Percentiles rank a stretch among this genome's conserved stretches.
phyloP scores from a whole-genome alignment of 2,113 vertebrate genomes.

The Pleuronectes platessa region DNA sequence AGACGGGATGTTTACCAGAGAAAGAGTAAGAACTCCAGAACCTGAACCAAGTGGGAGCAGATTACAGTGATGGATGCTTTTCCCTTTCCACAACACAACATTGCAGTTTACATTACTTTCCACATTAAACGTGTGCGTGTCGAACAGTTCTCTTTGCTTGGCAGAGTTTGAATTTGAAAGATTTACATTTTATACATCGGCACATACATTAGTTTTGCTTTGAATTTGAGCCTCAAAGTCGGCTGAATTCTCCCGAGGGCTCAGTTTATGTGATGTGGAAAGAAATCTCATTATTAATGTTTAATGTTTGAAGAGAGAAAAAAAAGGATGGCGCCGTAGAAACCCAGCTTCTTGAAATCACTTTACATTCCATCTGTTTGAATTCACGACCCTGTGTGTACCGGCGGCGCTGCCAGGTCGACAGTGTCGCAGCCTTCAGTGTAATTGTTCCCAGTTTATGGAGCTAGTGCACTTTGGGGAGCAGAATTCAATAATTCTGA shows the following conservation, averaged over 20 bases:
- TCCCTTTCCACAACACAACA: not conserved
- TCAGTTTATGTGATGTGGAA: not conserved
- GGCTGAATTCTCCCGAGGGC: not conserved
- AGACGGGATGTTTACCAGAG: constrained; percentile 30
- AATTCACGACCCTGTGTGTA: constrained; percentile 3
- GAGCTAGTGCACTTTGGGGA: constrained; percentile 27
- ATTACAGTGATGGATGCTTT: constrained; percentile 28
- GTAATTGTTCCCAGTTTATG: constrained; percentile 29
- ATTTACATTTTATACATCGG: not conserved
- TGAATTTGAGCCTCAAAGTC: not conserved
- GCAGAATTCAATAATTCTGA: constrained; percentile 49
- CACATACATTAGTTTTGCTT: constrained; percentile 4
- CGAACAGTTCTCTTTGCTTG: not conserved
- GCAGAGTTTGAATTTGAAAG: not conserved
- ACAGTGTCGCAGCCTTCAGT: constrained; percentile 10
- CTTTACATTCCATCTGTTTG: constrained; percentile 38
- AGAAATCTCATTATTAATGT: not conserved
- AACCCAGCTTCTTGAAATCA: not conserved
- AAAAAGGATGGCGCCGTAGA: not conserved
- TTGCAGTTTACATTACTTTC: not conserved
- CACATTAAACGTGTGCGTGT: not conserved
- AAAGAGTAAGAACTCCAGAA: constrained; percentile 42
- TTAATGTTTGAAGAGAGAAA: constrained; percentile 2
- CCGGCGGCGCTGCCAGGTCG: constrained; percentile 1
- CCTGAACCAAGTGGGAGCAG: constrained; percentile 16